Percentiles rank a stretch among this genome's conserved stretches.
Evolutionary conservation across 2,113 vertebrate genomes (phyloP).

Genomic region (Ursus arctos): DNA sequence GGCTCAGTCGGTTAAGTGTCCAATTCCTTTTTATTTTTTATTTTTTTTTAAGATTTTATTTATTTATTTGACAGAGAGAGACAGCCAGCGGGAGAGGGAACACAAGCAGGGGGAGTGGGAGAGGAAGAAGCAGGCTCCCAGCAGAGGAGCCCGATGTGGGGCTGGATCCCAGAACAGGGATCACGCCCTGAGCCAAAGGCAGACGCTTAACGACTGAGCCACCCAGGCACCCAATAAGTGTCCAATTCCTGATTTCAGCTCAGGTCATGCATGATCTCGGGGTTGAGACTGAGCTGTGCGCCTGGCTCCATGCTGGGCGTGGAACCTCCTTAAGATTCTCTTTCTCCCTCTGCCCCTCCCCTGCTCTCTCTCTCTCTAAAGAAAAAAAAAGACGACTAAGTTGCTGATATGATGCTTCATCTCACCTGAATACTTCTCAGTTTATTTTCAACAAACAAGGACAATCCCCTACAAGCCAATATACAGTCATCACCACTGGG

Average conservation of each 20-base stretch:
- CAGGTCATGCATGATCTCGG: not conserved
- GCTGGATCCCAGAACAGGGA: no score
- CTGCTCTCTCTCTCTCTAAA: not conserved
- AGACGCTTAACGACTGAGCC: no score
- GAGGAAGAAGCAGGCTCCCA: no score
- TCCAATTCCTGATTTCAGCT: not conserved
- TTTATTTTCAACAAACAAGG: not conserved
- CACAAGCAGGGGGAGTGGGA: no score
- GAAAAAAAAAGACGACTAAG: not conserved
- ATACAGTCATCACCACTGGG: not conserved
- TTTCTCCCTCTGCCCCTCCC: not conserved
- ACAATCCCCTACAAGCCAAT: not conserved
- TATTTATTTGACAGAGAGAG: no score
- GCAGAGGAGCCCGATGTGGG: no score
- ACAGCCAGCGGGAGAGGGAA: no score
- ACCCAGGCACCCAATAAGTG: no score
- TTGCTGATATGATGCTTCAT: not conserved
- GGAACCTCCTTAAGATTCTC: not conserved
- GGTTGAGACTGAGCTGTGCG: not conserved
- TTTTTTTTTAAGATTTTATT: no score
- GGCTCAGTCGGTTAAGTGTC: not conserved
- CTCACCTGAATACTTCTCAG: not conserved
- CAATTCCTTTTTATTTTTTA: no score
- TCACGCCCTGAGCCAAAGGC: no score
- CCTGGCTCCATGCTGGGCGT: not conserved